A percentile compares a stretch with the other conserved stretches of the same genome.
phyloP scores from a whole-genome alignment of 2,888 invertebrate species.

The Athripsodes cinereus region DNA sequence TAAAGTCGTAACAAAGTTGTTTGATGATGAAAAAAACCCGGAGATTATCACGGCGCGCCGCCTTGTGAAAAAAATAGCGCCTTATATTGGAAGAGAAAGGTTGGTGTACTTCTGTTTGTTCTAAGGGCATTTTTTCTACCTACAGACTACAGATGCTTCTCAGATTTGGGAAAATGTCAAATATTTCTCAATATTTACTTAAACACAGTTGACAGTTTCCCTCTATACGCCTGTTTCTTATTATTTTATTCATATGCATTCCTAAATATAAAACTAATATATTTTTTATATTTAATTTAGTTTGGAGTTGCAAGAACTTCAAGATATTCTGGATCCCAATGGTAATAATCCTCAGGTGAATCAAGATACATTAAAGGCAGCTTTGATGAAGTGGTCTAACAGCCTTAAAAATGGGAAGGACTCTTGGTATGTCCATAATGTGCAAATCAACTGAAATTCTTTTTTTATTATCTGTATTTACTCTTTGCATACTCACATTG shows the following conservation, averaged over 20 bases:
- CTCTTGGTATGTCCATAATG: constrained; percentile 10
- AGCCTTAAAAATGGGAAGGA: constrained; percentile 12
- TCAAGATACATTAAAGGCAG: constrained; percentile 10
- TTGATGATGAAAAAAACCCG: constrained; percentile 8
- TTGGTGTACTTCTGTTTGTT: background rate
- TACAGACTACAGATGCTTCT: background rate
- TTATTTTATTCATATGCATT: background rate
- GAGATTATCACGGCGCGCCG: constrained; percentile 10
- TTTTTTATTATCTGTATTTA: background rate
- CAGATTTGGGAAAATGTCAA: too few relatives aligned
- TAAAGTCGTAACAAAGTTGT: constrained; percentile 16
- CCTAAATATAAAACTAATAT: background rate
- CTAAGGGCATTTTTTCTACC: background rate
- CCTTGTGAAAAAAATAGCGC: constrained; percentile 15
- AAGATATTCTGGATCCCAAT: constrained; percentile 15
- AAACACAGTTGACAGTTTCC: too few relatives aligned
- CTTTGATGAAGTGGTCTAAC: constrained; percentile 11
- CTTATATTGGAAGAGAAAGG: constrained; percentile 16
- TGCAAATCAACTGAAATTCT: background rate
- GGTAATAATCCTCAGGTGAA: constrained; percentile 7
- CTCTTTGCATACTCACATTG: too few relatives aligned
- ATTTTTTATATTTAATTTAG: constrained; percentile 6
- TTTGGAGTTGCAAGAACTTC: constrained; percentile 8
- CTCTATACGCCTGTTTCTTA: background rate
- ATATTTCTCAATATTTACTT: too few relatives aligned